Evolutionary conservation across 2,797 vertebrate genomes (phyloP), one percentile per base, ranked within the genome.

Genomic region (Micropoecilia bifurca): DNA sequence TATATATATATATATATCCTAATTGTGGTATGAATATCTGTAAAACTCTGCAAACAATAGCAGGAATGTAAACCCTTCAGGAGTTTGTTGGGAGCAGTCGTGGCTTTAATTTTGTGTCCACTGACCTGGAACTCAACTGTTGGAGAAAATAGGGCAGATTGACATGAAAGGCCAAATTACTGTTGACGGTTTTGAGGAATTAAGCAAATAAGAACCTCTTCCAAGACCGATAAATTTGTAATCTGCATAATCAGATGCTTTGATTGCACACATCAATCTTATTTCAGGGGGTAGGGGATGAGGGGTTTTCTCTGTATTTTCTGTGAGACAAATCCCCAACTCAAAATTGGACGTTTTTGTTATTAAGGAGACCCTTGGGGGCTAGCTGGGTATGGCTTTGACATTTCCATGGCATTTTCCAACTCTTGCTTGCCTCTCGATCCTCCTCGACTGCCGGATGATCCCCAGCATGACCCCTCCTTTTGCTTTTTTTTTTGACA

Each of bases 341-440:
- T 36, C 50, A 33, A 33, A 73, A 68, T 53, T 68, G 14, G 41
- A 41, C 28, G 25, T 77, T 80, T 46, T 41, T 43, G 12, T 80
- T 76, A 71, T 77, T 30, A 39, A 81, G 63, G 30, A 87, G 73
- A 84, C 87, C 72, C 88, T 82, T 87, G 57, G 6, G 61, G 83
- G 71, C 25, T 43, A 77, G 33, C 68, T 25, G 41, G 57, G 61
- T 80, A 71, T n/a, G 5, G 71, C 83, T 83, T 57, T 93, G 93
- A 92, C 94, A 95, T 95, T 95, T 94, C 69, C 78, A 28, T 93
- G 93, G 82, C 90, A 95, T 95, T 96, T 78, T 59, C 83, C 50
- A 78, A 50, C 82, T 84, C 80, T 66, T 79, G 78, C 50, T 39
- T 86, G 80, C 85, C 74, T 80, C 45, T 84, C 80, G 68, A 78